Evolutionary conservation across 2,797 vertebrate species (phyloP), one percentile per base, ranked within the genome.

Genomic region (Enoplosus armatus): DNA sequence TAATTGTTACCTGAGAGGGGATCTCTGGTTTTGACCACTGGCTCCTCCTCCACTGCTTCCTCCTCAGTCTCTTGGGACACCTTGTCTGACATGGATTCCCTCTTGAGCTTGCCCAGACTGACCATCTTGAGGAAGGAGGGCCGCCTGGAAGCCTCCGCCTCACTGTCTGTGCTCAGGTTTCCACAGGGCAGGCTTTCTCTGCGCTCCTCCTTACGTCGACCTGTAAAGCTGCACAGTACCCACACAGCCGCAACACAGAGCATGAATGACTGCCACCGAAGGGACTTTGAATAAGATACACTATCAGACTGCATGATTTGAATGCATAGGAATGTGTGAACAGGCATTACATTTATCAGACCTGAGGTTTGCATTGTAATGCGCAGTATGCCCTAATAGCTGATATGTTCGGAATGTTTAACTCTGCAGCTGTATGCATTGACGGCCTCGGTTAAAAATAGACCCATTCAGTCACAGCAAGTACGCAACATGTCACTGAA

Each of bases 71-170:
- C 96, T 85, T 55, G 94, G 78, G 82, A 96, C 37, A 87, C 93
- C 72, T 92, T 94, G 94, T 95, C 97, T 3, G 95, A 96, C 88
- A 95, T 87, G 0, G 97, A 97, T 1, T 96, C 96, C 1, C 95
- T 92, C 76, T 90, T 95, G 58, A 95, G 92, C 74, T 96, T 96
- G 50, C 95, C 89, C 41, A 97, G 95, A 24, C 94, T 95, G 45
- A 96, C 95, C 80, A 97, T 95, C 78, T 92, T 94, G 82, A 98
- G 94, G 90, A 98, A 97, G 20, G 96, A 96, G 63, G 96, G 77
- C 10, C 95, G 88, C 11, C 96, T 93, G 86, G 93, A 94, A 11
- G 91, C 87, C 41, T 95, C 95, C 1, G 89, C 91, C 31, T 95
- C 94, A 0, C 76, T 77, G 29, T 90, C 90, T 18, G 48, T 63